phyloP scores from a whole-genome alignment of 2,113 vertebrate species.

The Microcebus griseorufus region DNA sequence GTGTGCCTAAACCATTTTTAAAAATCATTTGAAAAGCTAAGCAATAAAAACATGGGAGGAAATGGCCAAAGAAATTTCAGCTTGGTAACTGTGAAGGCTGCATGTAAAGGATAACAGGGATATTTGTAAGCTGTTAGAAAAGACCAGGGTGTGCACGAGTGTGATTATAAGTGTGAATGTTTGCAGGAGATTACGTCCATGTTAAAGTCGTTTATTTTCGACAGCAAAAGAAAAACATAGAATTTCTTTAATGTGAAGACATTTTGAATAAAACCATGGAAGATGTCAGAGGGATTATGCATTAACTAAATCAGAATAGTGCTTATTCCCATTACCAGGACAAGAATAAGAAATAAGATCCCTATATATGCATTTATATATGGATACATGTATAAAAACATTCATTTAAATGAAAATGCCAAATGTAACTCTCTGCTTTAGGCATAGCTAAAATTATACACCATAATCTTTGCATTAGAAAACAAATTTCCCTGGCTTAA shows the following conservation, averaged over 20 bases:
- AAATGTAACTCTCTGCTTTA: background rate
- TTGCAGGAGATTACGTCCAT: constrained; percentile 10
- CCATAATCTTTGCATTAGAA: constrained; percentile 3
- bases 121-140: constrained; percentile 48
- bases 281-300: constrained; percentile 20
- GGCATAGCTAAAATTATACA: background rate
- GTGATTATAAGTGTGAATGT: constrained; percentile 50
- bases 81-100: constrained; percentile 14
- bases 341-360: background rate
- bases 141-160: background rate
- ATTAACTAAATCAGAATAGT: constrained; percentile 41
- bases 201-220: constrained; percentile 25
- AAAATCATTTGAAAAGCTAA: constrained; percentile 4
- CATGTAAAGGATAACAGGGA: constrained; percentile 11
- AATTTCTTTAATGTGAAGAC: constrained; percentile 44
- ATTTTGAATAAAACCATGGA: constrained; percentile 52
- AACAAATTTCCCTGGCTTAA: background rate
- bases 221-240: constrained; percentile 6
- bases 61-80: constrained; percentile 55
- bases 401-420: background rate
- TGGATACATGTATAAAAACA: background rate
- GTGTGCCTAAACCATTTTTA: background rate
- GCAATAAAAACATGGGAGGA: background rate
- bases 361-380: background rate
- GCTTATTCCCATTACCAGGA: background rate